Evolutionary conservation across 2,113 vertebrate species (phyloP), one percentile per base, ranked within the genome.

Genomic region (Callospermophilus lateralis): DNA sequence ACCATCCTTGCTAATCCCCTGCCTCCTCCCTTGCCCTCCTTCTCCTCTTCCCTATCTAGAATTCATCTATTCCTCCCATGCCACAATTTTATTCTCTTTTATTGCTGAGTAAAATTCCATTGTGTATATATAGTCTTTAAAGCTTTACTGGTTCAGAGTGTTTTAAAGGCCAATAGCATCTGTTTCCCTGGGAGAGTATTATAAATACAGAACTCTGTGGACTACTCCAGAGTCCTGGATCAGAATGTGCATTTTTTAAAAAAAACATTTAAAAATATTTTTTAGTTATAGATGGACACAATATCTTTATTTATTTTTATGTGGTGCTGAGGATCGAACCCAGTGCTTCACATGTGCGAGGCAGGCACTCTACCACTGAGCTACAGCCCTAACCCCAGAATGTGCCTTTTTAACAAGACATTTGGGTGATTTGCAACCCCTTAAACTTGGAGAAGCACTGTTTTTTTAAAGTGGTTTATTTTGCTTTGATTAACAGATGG

Each of bases 361-460:
- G 45, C 45, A 45, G 45, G 45, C 45, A 45, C 45, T 45, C 45
- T 45, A 45, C 45, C 45, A 45, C 45, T 9, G 45, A 45, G 45
- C 45, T 45, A 45, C 8, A 45, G 45, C 45, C 45, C 45, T 45
- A 45, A 8, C 45, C 45, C 45, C 48, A 73, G 72, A 87, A 83
- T 79, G 53, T 61, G 6, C 11, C 55, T 95, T 96, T 96, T 95
- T 80, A 89, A 93, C 7, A 88, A 86, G 86, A 84, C 24, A 19
- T 12, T 45, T 28, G 51, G 28, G 30, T 92, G 45, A 86, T 86
- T 86, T 89, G 42, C 4, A 80, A 45, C 30, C 83, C 45, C 53
- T 89, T 97, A 94, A 92, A 93, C n/a, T 77, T 93, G 45, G 73
- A 81, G 63, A 78, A 90, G 37, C 19, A 8, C 42, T 78, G 4